A percentile compares a stretch with the other conserved stretches of the same genome.
These are phyloP conservation scores for Agapornis canus DNA, from an alignment of 2,797 vertebrate species.

Conservation along the genomic window DNA sequence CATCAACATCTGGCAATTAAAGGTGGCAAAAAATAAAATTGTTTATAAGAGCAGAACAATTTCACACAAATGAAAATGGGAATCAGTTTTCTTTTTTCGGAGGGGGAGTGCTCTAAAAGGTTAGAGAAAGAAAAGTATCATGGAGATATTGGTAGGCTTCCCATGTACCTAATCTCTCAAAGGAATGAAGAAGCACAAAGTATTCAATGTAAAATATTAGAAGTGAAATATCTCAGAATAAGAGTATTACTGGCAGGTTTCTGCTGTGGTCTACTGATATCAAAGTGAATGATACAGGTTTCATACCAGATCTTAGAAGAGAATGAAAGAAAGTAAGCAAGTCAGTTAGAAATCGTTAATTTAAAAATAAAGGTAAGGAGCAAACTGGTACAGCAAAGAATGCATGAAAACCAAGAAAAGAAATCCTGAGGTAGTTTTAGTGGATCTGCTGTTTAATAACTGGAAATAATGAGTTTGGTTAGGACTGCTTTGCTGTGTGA, in stretches of 20 bases:
- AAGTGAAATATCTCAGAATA: not conserved
- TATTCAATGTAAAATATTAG: not conserved
- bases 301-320: not conserved
- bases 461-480: not conserved
- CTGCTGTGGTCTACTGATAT: not conserved
- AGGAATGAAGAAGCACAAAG: not conserved
- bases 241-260: not conserved
- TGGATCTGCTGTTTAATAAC: not conserved
- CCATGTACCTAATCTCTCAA: not conserved
- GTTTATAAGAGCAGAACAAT: not conserved
- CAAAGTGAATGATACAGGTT: not conserved
- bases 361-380: not conserved
- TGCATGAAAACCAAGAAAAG: not conserved
- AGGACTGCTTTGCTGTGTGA: constrained; percentile 18
- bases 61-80: not conserved
- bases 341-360: not conserved
- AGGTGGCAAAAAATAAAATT: not conserved
- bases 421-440: not conserved
- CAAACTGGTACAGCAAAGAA: not conserved
- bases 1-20: not conserved
- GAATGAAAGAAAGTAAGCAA: not conserved
- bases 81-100: not conserved
- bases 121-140: not conserved
- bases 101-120: not conserved
- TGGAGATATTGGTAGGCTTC: not conserved